Evolutionary conservation across 2,888 invertebrate species (phyloP).

Genomic region (Drosophila pegasa): DNA sequence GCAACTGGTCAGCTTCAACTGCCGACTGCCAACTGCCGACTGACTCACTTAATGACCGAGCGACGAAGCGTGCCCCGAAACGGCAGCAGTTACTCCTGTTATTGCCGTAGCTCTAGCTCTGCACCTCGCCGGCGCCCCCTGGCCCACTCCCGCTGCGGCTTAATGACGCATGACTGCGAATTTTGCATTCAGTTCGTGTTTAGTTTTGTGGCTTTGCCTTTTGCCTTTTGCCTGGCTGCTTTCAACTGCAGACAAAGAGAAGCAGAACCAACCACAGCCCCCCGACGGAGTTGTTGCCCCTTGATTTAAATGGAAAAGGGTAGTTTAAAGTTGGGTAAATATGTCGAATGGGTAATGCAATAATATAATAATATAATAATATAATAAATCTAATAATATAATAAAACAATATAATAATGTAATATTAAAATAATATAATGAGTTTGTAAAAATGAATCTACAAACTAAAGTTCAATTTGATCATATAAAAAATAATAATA

Average conservation of each 20-base stretch:
- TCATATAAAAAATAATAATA: no score
- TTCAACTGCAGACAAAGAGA: constrained; percentile 46
- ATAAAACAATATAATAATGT: neutral
- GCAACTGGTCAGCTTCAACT: constrained; percentile 47
- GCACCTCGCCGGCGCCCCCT: neutral
- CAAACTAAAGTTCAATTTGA: no score
- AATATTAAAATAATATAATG: no score
- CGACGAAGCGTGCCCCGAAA: constrained; percentile 61
- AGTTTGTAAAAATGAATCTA: no score
- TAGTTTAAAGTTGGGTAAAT: neutral
- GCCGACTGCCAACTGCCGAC: constrained; percentile 24
- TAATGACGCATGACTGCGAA: constrained; percentile 64
- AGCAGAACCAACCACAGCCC: constrained; percentile 9
- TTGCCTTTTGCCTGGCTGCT: constrained; percentile 33
- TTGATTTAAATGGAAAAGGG: neutral
- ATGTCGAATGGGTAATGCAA: neutral
- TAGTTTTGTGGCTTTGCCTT: constrained; percentile 59
- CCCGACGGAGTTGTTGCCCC: neutral
- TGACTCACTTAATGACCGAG: constrained; percentile 66
- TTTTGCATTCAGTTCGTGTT: constrained; percentile 69
- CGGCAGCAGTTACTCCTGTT: constrained; percentile 51
- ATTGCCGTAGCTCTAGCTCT: constrained; percentile 24
- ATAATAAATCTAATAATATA: no score
- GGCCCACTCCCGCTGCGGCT: constrained; percentile 16
- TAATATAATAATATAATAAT: no score